These are phyloP conservation scores for Odontocolon sp. DNA, from an alignment of 2,888 invertebrate species.

Conservation along the genomic window DNA sequence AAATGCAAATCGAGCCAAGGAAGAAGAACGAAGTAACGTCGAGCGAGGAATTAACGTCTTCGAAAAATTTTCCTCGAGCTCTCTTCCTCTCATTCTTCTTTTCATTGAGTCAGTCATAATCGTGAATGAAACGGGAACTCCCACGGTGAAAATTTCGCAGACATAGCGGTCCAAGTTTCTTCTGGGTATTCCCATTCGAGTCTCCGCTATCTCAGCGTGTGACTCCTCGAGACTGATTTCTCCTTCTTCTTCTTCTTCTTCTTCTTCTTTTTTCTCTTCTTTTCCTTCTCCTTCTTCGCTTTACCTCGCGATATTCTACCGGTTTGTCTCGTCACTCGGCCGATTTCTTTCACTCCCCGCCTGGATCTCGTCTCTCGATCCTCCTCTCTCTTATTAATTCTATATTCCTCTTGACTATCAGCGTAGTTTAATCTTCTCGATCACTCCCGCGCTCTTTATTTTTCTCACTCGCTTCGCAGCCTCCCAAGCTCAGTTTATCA, in stretches of 20 bases:
- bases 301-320: conserved; percentile 24
- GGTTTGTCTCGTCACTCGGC: conserved; percentile 29
- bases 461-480: not conserved
- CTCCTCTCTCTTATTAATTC: not conserved
- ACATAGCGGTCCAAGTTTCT: not conserved
- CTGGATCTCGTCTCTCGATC: not conserved
- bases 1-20: conserved; percentile 4
- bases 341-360: conserved; percentile 12
- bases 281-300: not conserved
- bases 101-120: not conserved
- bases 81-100: too few relatives aligned
- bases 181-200: conserved; percentile 12
- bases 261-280: conserved; percentile 11
- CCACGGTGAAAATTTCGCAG: not conserved
- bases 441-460: not conserved
- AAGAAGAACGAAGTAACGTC: not conserved
- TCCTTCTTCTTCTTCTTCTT: conserved; percentile 36
- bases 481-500: not conserved
- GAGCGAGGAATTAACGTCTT: not conserved
- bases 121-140: not conserved
- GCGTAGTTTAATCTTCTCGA: too few relatives aligned
- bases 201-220: not conserved
- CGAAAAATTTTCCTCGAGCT: not conserved
- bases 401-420: not conserved
- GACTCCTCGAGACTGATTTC: not conserved